Evolutionary conservation across 2,113 vertebrate genomes (phyloP).

Genomic region (Ursus arctos): DNA sequence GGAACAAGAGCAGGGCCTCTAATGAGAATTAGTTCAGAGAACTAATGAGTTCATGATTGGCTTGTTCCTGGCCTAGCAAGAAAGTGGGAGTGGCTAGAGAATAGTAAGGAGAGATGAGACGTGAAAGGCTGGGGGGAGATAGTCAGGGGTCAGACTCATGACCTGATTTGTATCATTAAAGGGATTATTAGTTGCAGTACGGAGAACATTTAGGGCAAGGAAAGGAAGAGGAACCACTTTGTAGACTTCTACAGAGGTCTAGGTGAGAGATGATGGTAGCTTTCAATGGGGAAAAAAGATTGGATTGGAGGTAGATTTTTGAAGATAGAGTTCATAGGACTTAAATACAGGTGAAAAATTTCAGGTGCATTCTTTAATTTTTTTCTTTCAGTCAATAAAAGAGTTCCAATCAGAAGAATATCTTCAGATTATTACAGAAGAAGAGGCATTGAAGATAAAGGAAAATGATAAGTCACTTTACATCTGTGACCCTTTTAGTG

Average conservation of each 20-base stretch:
- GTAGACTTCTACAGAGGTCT: neutral
- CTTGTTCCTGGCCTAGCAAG: neutral
- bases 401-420: constrained; percentile 96
- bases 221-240: neutral
- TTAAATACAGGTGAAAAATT: constrained; percentile 1
- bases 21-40: neutral
- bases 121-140: neutral
- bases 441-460: constrained; percentile 89
- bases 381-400: constrained; percentile 92
- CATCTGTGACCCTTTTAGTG: constrained; percentile 95
- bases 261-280: neutral
- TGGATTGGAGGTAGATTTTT: constrained; percentile 44
- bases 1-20: neutral
- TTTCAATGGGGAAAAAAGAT: neutral
- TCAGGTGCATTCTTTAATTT: constrained; percentile 1
- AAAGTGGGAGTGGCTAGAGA: neutral
- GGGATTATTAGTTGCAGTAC: neutral
- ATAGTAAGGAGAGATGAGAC: neutral
- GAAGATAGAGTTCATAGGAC: neutral
- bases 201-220: neutral
- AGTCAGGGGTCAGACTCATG: neutral
- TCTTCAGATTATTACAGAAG: constrained; percentile 93
- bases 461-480: constrained; percentile 96
- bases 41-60: neutral
- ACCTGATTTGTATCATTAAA: constrained; percentile 25